Conservation (phyloP, 1,140 invertebrate species). For the Sycobia sp. region DNA sequence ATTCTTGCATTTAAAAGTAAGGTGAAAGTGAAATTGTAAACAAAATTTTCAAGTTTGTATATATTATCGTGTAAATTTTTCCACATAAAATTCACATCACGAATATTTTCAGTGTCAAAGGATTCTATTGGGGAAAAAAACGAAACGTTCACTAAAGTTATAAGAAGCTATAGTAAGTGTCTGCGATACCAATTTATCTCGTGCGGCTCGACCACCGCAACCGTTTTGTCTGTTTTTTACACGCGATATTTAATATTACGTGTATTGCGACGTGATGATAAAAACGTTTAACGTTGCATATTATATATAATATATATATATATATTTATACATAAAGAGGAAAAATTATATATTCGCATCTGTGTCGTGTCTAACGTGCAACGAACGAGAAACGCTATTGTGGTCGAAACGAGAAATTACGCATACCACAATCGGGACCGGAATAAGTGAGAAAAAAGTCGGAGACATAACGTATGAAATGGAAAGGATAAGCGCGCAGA, state of each 20-base stretch:
- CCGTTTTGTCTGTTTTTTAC: neutral
- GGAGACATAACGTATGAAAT: neutral
- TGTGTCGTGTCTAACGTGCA: constrained; percentile 16
- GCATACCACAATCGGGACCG: neutral
- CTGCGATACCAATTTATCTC: constrained; percentile 19
- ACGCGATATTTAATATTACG: constrained; percentile 23
- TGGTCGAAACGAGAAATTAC: constrained; percentile 6
- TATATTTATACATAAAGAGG: constrained; percentile 3
- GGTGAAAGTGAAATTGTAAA: constrained; percentile 25
- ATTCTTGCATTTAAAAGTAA: constrained; percentile 30
- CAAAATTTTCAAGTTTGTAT: constrained; percentile 34
- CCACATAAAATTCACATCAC: constrained; percentile 16
- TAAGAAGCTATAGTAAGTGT: neutral
- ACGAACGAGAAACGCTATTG: constrained; percentile 1
- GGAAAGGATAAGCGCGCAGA: neutral
- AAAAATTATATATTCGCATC: constrained; percentile 15
- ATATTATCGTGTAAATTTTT: constrained; percentile 31
- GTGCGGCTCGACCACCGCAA: constrained; percentile 9
- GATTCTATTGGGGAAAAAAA: neutral
- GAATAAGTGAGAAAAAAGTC: neutral
- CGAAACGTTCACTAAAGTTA: neutral
- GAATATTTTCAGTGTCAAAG: constrained; percentile 9
- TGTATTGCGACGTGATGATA: neutral
- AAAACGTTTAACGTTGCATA: constrained; percentile 37
- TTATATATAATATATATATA: constrained; percentile 32